Conservation (phyloP, 2,888 invertebrate genomes). For the Zootermopsis nevadensis region DNA sequence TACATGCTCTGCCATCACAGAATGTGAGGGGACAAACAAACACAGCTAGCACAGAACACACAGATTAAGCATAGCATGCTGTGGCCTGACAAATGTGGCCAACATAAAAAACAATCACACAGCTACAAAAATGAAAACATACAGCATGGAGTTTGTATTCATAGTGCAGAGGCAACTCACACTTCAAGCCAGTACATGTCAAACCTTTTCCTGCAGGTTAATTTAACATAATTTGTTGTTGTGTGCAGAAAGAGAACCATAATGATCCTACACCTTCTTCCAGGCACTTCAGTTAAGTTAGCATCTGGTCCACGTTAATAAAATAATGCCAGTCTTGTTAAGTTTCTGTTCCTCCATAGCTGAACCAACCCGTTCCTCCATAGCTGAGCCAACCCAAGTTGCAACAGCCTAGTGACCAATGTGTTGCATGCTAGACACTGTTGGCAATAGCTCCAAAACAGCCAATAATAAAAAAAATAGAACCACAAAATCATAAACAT, state of each 20-base stretch:
- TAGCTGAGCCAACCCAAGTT: conserved; percentile 27
- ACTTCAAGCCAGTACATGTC: not conserved
- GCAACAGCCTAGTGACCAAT: conserved; percentile 21
- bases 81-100: conserved; percentile 9
- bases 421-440: conserved; percentile 26
- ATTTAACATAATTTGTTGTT: not conserved
- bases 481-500: conserved; percentile 15
- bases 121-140: conserved; percentile 19
- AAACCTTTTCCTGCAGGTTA: not conserved
- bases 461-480: conserved; percentile 6
- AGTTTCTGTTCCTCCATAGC: conserved; percentile 7
- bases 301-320: not conserved
- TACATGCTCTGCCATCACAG: conserved; percentile 16
- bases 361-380: not conserved
- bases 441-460: conserved; percentile 20
- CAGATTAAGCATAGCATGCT: conserved; percentile 26
- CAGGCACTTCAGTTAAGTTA: conserved; percentile 2
- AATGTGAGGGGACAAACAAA: conserved; percentile 23
- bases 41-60: conserved; percentile 22
- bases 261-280: conserved; percentile 2
- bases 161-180: conserved; percentile 12
- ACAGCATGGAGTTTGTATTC: not conserved
- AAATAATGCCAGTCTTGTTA: not conserved
- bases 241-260: too few relatives aligned
- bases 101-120: conserved; percentile 27